Evolutionary conservation across 1,140 invertebrate genomes (phyloP).

Genomic region (Thaumatotibia leucotreta): DNA sequence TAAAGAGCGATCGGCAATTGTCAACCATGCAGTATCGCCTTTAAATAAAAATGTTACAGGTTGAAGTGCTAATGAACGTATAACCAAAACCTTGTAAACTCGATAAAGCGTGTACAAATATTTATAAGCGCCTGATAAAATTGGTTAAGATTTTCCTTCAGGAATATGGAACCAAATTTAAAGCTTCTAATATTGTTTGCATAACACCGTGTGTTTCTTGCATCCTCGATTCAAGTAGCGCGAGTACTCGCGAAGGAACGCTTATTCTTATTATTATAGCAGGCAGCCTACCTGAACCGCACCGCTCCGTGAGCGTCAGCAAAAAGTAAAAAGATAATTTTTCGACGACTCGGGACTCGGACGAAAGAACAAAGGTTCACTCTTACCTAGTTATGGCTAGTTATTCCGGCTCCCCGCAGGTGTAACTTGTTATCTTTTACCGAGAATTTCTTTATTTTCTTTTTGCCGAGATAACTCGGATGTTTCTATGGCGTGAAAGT

Average conservation of each 20-base stretch:
- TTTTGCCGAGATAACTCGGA: constrained; percentile 29
- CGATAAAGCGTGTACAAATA: too few species aligned
- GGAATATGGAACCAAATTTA: neutral
- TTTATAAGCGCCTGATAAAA: too few species aligned
- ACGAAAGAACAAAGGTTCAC: constrained; percentile 65
- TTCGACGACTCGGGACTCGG: constrained; percentile 49
- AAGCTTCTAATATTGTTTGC: neutral
- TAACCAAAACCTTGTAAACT: too few species aligned
- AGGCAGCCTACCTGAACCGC: constrained; percentile 54
- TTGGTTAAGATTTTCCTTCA: too few species aligned
- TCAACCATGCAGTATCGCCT: too few species aligned
- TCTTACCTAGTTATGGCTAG: constrained; percentile 64
- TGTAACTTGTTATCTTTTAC: constrained; percentile 66
- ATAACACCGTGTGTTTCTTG: neutral
- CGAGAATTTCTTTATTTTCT: constrained; percentile 53
- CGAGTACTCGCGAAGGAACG: constrained; percentile 31
- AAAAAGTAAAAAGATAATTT: constrained; percentile 70
- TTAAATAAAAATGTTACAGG: too few species aligned
- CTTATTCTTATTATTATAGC: constrained; percentile 40
- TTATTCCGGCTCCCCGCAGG: constrained; percentile 58
- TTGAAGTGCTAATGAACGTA: too few species aligned
- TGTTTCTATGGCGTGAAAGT: constrained; percentile 28
- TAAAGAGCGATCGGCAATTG: too few species aligned
- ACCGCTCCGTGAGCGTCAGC: constrained; percentile 42
- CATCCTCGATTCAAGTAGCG: neutral